phyloP scores from a whole-genome alignment of 2,888 invertebrate genomes.

The Gnatocerus cornutus region DNA sequence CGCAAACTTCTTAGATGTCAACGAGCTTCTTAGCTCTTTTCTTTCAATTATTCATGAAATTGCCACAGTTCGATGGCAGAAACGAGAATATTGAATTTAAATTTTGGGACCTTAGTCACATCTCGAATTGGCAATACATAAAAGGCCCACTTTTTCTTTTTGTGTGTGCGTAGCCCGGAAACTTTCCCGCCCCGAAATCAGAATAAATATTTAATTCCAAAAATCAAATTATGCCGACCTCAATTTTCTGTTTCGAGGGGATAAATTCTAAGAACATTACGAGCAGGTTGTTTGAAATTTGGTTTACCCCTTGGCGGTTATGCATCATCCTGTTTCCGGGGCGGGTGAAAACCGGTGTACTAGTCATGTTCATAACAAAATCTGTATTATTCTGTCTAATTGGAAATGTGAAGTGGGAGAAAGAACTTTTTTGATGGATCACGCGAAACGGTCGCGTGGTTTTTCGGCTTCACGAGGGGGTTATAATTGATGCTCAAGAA shows the following conservation, averaged over 20 bases:
- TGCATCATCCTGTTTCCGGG: constrained; percentile 43
- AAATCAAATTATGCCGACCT: constrained; percentile 37
- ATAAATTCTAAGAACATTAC: constrained; percentile 39
- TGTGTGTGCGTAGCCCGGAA: neutral
- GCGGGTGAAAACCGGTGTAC: constrained; percentile 1
- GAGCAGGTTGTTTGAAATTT: constrained; percentile 42
- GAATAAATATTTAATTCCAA: constrained; percentile 38
- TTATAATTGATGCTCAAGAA: constrained; percentile 25
- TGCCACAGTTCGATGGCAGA: constrained; percentile 8
- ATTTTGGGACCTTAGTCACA: constrained; percentile 19
- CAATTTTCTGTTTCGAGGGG: constrained; percentile 29
- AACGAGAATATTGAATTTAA: constrained; percentile 37
- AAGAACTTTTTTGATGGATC: constrained; percentile 17
- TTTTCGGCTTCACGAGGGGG: constrained; percentile 30
- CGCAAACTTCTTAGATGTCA: constrained; percentile 6
- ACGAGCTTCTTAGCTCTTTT: constrained; percentile 20
- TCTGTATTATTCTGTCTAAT: constrained; percentile 28
- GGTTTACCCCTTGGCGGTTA: constrained; percentile 42
- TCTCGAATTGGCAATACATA: constrained; percentile 28
- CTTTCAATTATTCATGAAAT: constrained; percentile 39
- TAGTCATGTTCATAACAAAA: constrained; percentile 21
- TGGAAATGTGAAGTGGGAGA: constrained; percentile 26
- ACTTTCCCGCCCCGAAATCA: constrained; percentile 15
- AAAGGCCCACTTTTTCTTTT: constrained; percentile 26
- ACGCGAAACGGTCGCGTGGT: constrained; percentile 27